phyloP scores from a whole-genome alignment of 2,797 vertebrate genomes.

The Lepidocolaptes lacrymiger region DNA sequence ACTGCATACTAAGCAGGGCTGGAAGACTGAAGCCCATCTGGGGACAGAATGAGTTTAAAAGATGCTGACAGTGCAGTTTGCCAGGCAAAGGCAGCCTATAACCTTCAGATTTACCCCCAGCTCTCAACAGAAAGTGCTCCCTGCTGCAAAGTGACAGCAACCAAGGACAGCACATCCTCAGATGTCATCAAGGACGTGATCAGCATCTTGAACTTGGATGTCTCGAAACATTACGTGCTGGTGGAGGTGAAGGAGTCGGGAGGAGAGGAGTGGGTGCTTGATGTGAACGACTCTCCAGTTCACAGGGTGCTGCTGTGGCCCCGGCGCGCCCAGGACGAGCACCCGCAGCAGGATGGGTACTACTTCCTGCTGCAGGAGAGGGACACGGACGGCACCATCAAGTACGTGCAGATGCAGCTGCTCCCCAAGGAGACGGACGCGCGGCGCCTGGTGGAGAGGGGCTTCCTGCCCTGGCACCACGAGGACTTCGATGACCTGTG shows the following conservation, averaged over 20 bases:
- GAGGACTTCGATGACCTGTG: conserved; percentile 94
- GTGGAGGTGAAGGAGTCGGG: conserved; percentile 96
- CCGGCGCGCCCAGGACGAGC: conserved; percentile 90
- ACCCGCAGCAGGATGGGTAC: conserved; percentile 89
- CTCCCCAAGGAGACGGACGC: conserved; percentile 82
- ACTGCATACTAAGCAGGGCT: conserved; percentile 74
- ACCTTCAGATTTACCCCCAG: conserved; percentile 92
- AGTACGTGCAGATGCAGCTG: conserved; percentile 86
- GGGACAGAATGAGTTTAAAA: conserved; percentile 94
- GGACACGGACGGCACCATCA: conserved; percentile 88
- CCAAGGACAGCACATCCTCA: conserved; percentile 88
- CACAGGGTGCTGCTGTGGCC: conserved; percentile 96
- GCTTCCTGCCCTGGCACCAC: conserved; percentile 90
- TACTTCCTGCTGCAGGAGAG: conserved; percentile 94
- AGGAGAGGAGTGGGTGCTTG: conserved; percentile 97
- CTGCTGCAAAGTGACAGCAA: conserved; percentile 87
- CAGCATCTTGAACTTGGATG: conserved; percentile 82
- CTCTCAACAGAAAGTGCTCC: conserved; percentile 81
- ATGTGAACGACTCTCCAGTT: conserved; percentile 89
- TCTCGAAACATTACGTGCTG: conserved; percentile 85
- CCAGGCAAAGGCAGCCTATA: conserved; percentile 83
- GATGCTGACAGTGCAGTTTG: conserved; percentile 83
- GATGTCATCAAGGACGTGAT: conserved; percentile 81
- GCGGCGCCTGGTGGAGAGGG: conserved; percentile 86
- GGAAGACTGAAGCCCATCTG: conserved; percentile 88